These are phyloP conservation scores for Corydoras sp. DNA, from an alignment of 2,113 vertebrate species.

Conservation along the genomic window DNA sequence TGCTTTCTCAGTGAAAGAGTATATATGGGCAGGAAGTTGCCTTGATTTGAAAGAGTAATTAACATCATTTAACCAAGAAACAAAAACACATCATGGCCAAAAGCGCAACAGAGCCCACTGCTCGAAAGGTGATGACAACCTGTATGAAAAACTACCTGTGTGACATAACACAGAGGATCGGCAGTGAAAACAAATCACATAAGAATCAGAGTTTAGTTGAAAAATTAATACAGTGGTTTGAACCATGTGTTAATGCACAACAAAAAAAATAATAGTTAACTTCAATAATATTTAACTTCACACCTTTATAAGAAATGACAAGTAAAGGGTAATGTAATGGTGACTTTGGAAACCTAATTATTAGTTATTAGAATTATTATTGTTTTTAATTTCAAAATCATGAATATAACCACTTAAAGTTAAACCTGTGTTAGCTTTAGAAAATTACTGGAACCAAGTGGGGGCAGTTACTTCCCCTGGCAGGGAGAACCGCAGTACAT, in stretches of 20 bases:
- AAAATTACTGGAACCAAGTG: too few relatives aligned
- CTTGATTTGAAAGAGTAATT: conserved; percentile 38
- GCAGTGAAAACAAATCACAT: not conserved
- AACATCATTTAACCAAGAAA: conserved; percentile 43
- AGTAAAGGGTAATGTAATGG: not conserved
- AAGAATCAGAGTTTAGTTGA: not conserved
- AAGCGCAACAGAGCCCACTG: not conserved
- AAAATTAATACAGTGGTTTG: not conserved
- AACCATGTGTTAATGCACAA: not conserved
- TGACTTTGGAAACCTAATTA: too few relatives aligned
- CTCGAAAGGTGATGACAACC: not conserved
- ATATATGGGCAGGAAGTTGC: conserved; percentile 39
- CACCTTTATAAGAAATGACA: not conserved
- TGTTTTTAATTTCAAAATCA: too few relatives aligned
- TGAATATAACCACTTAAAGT: too few relatives aligned
- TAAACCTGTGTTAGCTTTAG: too few relatives aligned
- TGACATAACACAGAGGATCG: not conserved
- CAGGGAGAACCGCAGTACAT: too few relatives aligned
- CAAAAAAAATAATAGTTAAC: not conserved
- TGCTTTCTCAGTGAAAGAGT: conserved; percentile 43
- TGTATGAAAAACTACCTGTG: not conserved
- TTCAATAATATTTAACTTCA: not conserved
- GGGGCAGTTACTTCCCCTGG: too few relatives aligned
- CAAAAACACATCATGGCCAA: conserved; percentile 19
- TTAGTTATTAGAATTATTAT: too few relatives aligned